Conservation (phyloP, 2,888 invertebrate genomes). For the Apamea monoglypha region DNA sequence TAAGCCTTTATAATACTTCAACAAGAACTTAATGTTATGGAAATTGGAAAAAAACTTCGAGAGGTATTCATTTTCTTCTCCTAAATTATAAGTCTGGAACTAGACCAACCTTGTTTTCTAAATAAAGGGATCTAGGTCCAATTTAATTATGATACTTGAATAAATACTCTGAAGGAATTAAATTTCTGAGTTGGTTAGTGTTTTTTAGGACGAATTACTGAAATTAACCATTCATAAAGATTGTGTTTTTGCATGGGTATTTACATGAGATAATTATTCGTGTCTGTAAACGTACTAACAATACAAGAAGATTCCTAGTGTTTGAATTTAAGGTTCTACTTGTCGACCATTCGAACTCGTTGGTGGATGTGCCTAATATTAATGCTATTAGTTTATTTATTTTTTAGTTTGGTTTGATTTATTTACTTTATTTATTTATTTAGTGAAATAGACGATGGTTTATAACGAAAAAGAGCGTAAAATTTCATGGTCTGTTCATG, state of each 20-base stretch:
- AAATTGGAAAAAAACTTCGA: constrained; percentile 49
- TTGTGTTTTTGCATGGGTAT: not conserved
- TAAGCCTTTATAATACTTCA: constrained; percentile 40
- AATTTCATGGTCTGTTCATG: no score
- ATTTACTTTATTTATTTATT: no score
- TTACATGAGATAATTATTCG: not conserved
- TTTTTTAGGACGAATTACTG: not conserved
- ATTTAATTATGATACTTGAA: constrained; percentile 52
- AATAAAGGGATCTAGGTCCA: constrained; percentile 43
- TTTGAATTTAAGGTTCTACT: not conserved
- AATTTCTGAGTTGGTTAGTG: constrained; percentile 12
- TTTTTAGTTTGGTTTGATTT: no score
- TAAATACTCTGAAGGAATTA: constrained; percentile 22
- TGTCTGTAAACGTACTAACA: not conserved
- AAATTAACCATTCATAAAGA: not conserved
- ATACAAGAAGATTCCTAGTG: not conserved
- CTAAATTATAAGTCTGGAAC: constrained; percentile 37
- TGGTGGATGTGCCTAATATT: not conserved
- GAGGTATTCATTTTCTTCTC: constrained; percentile 49
- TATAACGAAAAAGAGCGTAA: not conserved
- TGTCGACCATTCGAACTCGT: not conserved
- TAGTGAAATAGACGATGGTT: not conserved
- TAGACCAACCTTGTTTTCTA: constrained; percentile 37
- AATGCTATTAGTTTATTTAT: not conserved
- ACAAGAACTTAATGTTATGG: constrained; percentile 33